A percentile compares a stretch with the other conserved stretches of the same genome.
phyloP scores from a whole-genome alignment of 1,140 invertebrate genomes.

The Cataglyphis hispanica region DNA sequence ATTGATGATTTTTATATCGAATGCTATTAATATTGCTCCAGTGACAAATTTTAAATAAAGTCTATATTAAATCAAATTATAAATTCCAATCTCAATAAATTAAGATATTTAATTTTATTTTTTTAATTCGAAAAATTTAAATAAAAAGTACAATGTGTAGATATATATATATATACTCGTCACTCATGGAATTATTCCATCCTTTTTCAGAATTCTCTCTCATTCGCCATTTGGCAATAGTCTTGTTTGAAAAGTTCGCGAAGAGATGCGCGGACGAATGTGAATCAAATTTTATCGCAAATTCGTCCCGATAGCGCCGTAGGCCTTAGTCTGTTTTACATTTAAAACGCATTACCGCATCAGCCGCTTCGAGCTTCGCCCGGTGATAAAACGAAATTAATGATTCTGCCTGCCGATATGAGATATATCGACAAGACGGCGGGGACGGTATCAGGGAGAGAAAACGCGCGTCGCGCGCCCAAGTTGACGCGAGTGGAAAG shows the following conservation, averaged over 20 bases:
- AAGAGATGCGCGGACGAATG: slow-evolving; percentile 64
- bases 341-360: slow-evolving; percentile 86
- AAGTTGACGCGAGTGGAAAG: slow-evolving; percentile 32
- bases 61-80: neutral
- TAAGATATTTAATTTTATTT: neutral
- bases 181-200: neutral
- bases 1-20: too few species aligned
- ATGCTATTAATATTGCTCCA: too few species aligned
- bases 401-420: slow-evolving; percentile 83
- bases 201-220: neutral
- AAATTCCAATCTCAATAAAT: neutral
- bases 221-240: slow-evolving; percentile 44
- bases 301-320: slow-evolving; percentile 80
- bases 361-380: slow-evolving; percentile 81
- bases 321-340: slow-evolving; percentile 86
- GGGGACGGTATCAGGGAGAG: neutral
- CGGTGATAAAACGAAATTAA: slow-evolving; percentile 86
- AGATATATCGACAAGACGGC: slow-evolving; percentile 81
- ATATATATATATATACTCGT: neutral
- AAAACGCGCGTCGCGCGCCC: neutral
- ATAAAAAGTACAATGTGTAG: neutral
- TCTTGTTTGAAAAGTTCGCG: slow-evolving; percentile 20
- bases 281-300: slow-evolving; percentile 85
- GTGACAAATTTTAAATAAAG: too few species aligned
- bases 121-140: neutral